Base-by-base conservation (phyloP, 2,797 vertebrate species). In the Sebastes oblongus region DNA sequence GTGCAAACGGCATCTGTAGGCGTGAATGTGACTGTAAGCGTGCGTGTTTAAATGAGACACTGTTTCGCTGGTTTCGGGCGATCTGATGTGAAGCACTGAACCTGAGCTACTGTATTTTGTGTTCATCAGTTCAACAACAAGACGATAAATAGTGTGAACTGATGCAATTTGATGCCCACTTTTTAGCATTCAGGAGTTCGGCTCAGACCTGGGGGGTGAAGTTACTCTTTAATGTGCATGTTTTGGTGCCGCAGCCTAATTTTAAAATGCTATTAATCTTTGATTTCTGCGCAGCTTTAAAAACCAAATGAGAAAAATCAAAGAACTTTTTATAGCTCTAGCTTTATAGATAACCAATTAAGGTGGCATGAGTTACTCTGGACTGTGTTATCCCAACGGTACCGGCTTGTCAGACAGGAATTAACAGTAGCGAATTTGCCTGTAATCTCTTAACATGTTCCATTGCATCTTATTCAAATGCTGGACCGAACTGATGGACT, bases 361-460 rank as follows among this genome's bases (percentile, higher is more conserved):
- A 32, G 29, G 3, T 34, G 25, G 3, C 11, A 6, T 1, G 13
- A 14, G 3, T 55, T 12, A 7, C 39, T 27, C 3, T 32, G 13
- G 16, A 50, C 30, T 29, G 29, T 20, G 12, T 66, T 14, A 14
- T 29, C 14, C 22, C 18, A 36, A 29, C 3, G 9, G 4, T 25
- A 24, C 1, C 7, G 1, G n/a, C 22, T 22, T 29, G 8, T 65
- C 25, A 46, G 4, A 29, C 42, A 61, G 52, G 70, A 29, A 55
- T 61, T 6, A 75, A 66, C 66, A 54, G 66, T 25, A 18, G 20
- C 30, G 55, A 68, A 66, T 13, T 52, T 52, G 14, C 67, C 46
- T 78, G 18, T 74, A 67, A 80, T 77, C 61, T 65, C 58, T 62
- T 25, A 7, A 18, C 58, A 46, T 85, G 42, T 66, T 66, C 69